Percentiles rank a stretch among this genome's conserved stretches.
These are phyloP conservation scores for Scrobipalpa atriplicella DNA, from an alignment of 2,888 invertebrate species.

Conservation along the genomic window DNA sequence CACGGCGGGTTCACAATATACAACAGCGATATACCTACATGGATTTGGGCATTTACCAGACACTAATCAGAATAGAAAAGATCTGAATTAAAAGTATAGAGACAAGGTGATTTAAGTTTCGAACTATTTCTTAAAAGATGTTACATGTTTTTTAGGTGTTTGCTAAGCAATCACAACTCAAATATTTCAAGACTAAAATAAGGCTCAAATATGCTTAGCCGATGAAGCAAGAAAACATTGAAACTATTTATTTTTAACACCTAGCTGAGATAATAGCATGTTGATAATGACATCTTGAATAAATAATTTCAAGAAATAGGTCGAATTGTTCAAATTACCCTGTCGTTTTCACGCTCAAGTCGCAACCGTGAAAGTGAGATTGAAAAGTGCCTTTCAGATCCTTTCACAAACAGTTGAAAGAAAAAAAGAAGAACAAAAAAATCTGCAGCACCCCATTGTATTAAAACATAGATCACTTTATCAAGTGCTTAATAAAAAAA, in stretches of 20 bases:
- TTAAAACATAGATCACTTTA: constrained; percentile 43
- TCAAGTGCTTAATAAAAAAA: constrained; percentile 45
- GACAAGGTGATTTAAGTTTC: neutral
- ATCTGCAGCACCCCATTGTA: neutral
- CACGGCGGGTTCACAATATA: constrained; percentile 32
- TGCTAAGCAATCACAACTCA: too few relatives aligned
- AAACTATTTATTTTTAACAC: too few relatives aligned
- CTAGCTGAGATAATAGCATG: neutral
- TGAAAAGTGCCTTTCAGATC: constrained; percentile 1
- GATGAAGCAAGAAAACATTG: too few relatives aligned
- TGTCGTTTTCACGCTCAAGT: neutral
- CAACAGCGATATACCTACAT: constrained; percentile 43
- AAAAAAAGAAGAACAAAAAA: neutral
- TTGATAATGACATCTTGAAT: too few relatives aligned
- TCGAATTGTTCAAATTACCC: too few relatives aligned
- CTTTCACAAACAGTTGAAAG: constrained; percentile 31
- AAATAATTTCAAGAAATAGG: too few relatives aligned
- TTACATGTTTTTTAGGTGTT: too few relatives aligned
- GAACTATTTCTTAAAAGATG: too few relatives aligned
- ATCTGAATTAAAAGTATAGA: constrained; percentile 6
- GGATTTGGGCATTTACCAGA: constrained; percentile 33
- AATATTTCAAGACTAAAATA: too few relatives aligned
- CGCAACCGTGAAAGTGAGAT: neutral
- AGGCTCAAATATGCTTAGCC: too few relatives aligned
- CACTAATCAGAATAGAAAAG: neutral